Percentiles rank a stretch among this genome's conserved stretches.
Evolutionary conservation across 2,888 invertebrate genomes (phyloP).

Genomic region (Conus canariensis): DNA sequence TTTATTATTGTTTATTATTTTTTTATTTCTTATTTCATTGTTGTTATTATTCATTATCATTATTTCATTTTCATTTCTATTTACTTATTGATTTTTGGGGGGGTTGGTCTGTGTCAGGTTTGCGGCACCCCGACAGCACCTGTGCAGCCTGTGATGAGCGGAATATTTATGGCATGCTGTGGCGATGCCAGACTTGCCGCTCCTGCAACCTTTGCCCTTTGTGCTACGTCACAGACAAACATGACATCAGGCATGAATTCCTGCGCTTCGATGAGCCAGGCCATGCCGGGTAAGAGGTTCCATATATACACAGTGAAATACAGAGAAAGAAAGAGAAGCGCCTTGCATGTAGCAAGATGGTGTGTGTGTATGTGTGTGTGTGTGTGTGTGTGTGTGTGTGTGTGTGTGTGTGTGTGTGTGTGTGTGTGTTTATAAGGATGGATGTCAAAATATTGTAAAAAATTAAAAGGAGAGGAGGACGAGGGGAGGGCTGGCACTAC

Average conservation of each 20-base stretch:
- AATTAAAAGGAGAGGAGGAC: too few relatives aligned
- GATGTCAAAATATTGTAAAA: neutral
- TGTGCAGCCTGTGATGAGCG: slow-evolving; percentile 48
- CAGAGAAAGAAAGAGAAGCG: neutral
- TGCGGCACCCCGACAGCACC: slow-evolving; percentile 30
- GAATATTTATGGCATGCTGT: slow-evolving; percentile 53
- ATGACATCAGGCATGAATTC: slow-evolving; percentile 51
- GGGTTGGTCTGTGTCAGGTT: slow-evolving; percentile 4
- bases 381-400: neutral
- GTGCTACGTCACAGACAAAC: slow-evolving; percentile 58
- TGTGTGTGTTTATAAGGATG: neutral
- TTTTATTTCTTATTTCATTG: too few relatives aligned
- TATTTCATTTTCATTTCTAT: too few relatives aligned
- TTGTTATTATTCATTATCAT: too few relatives aligned
- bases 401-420: too few relatives aligned
- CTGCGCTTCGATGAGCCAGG: slow-evolving; percentile 37
- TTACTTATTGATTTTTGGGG: too few relatives aligned
- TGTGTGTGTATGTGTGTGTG: neutral
- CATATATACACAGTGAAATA: neutral
- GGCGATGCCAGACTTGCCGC: slow-evolving; percentile 51
- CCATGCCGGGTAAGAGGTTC: slow-evolving; percentile 35
- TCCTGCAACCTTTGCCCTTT: slow-evolving; percentile 50
- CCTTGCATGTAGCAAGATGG: too few relatives aligned
- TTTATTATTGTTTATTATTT: too few relatives aligned
- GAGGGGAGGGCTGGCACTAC: too few relatives aligned